A percentile compares a stretch with the other conserved stretches of the same genome.
Evolutionary conservation across 2,113 vertebrate species (phyloP).

Genomic region (Peucedramus taeniatus): DNA sequence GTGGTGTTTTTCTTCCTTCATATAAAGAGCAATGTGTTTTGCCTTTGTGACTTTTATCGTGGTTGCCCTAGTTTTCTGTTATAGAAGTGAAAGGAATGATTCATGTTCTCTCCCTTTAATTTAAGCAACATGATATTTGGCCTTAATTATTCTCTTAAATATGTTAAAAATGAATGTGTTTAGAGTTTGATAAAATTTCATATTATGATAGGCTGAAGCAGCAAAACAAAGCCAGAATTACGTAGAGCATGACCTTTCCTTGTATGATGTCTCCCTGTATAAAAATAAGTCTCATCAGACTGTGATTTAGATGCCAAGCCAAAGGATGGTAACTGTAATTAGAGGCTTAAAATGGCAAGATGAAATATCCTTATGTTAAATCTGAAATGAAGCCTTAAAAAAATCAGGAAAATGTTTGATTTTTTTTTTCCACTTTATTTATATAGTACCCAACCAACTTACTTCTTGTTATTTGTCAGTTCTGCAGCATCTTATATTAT

Average conservation of each 20-base stretch:
- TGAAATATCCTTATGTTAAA: neutral
- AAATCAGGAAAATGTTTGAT: neutral
- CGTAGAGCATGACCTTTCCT: constrained; percentile 12
- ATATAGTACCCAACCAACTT: neutral
- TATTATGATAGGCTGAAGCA: neutral
- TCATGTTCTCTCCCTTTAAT: constrained; percentile 58
- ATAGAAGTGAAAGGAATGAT: constrained; percentile 51
- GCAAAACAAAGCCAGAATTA: constrained; percentile 25
- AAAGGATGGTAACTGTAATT: constrained; percentile 15
- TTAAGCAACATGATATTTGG: constrained; percentile 60
- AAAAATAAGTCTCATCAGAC: constrained; percentile 37
- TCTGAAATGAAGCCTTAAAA: neutral
- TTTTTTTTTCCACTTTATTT: neutral
- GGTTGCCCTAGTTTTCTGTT: constrained; percentile 57
- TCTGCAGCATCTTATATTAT: neutral
- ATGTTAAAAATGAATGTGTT: neutral
- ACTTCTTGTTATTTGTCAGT: neutral
- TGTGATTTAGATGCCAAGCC: constrained; percentile 16
- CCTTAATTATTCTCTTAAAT: constrained; percentile 27
- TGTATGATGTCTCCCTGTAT: neutral
- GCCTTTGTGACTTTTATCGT: constrained; percentile 36
- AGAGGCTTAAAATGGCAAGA: constrained; percentile 39
- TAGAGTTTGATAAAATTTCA: neutral
- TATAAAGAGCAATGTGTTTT: constrained; percentile 28
- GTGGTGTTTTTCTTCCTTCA: neutral